A percentile compares a stretch with the other conserved stretches of the same genome.
These are phyloP conservation scores for Bombus affinis DNA, from an alignment of 1,140 invertebrate species.

Conservation along the genomic window DNA sequence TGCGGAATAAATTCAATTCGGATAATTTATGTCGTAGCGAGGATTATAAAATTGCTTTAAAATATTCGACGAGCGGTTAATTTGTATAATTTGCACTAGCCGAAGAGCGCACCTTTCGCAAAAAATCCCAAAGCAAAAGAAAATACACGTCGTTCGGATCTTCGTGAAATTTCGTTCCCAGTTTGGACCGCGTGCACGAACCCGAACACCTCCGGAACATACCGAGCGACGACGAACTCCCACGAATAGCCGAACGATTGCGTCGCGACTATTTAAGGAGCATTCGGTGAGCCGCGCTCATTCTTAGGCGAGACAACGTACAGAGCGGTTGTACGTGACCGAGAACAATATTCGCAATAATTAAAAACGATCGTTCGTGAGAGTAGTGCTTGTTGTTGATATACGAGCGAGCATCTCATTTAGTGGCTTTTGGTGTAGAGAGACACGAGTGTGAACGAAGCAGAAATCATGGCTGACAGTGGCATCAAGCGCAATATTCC, in stretches of 20 bases:
- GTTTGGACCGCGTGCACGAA: slow-evolving; percentile 59
- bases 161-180: slow-evolving; percentile 31
- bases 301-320: slow-evolving; percentile 69
- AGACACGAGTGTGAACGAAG: slow-evolving; percentile 45
- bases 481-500: slow-evolving; percentile 94
- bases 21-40: background rate
- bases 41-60: no score
- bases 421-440: slow-evolving; percentile 53
- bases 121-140: background rate
- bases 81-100: background rate
- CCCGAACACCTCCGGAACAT: slow-evolving; percentile 37
- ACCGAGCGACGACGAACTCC: slow-evolving; percentile 67
- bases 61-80: background rate
- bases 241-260: slow-evolving; percentile 65
- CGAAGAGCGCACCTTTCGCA: no score
- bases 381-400: slow-evolving; percentile 22
- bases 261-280: slow-evolving; percentile 78
- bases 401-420: slow-evolving; percentile 9
- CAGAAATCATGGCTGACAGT: slow-evolving; percentile 87
- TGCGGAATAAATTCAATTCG: background rate
- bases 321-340: slow-evolving; percentile 29
- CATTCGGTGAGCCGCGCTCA: slow-evolving; percentile 74
- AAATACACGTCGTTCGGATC: background rate
- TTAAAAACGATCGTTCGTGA: slow-evolving; percentile 27
- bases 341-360: background rate